phyloP scores from a whole-genome alignment of 2,113 vertebrate species.

The Colinus virginianus region DNA sequence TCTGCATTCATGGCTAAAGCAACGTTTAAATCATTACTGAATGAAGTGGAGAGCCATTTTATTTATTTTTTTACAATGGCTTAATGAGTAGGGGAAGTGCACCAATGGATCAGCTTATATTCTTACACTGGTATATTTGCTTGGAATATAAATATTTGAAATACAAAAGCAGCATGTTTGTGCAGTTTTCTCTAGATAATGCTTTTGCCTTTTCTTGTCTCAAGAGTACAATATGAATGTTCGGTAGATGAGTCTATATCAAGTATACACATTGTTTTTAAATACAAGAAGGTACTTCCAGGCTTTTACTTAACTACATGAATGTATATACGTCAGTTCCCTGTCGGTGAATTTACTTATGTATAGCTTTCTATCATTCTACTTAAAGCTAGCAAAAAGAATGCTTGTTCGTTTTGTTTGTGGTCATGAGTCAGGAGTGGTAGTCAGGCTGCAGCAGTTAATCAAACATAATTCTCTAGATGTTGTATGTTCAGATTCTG shows the following conservation, averaged over 20 bases:
- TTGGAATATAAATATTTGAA: not conserved
- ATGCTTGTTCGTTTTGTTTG: not conserved
- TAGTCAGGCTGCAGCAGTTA: not conserved
- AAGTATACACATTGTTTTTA: not conserved
- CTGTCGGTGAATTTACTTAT: not conserved
- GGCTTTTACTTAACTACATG: not conserved
- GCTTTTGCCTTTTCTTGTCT: not conserved
- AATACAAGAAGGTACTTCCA: not conserved
- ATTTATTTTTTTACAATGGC: not conserved
- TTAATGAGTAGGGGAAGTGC: not conserved
- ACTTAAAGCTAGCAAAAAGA: not conserved
- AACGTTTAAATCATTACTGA: not conserved
- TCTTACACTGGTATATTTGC: not conserved
- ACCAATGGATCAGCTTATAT: not conserved
- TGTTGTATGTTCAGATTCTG: not conserved
- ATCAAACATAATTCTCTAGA: not conserved
- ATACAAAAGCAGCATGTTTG: not conserved
- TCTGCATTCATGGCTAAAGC: not conserved
- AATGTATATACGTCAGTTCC: not conserved
- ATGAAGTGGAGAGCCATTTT: not conserved
- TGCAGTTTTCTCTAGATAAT: not conserved
- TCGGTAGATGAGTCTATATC: not conserved
- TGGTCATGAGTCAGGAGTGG: not conserved
- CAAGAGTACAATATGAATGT: not conserved
- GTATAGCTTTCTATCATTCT: not conserved